Evolutionary conservation across 2,797 vertebrate species (phyloP).

Genomic region (Gephyroberyx darwinii): DNA sequence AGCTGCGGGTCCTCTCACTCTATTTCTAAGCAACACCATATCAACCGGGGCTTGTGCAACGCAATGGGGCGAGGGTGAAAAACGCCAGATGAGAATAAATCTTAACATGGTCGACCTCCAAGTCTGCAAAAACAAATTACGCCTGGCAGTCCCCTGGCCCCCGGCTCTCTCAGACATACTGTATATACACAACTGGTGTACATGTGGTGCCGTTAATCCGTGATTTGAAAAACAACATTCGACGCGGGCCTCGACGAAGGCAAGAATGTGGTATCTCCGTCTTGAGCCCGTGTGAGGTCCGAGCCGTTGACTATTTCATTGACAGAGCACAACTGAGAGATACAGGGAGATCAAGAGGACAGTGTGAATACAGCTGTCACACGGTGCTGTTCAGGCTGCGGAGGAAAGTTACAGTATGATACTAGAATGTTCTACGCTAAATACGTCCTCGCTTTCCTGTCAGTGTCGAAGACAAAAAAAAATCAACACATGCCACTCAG

Average conservation of each 20-base stretch:
- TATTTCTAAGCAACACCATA: conserved; percentile 33
- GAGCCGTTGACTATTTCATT: conserved; percentile 25
- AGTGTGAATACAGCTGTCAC: conserved; percentile 21
- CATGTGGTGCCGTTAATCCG: conserved; percentile 71
- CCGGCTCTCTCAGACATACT: conserved; percentile 50
- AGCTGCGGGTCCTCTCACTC: conserved; percentile 4
- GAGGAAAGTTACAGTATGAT: conserved; percentile 22
- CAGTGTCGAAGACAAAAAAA: conserved; percentile 23
- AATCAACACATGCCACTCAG: conserved; percentile 23
- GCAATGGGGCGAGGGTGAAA: conserved; percentile 36
- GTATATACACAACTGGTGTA: conserved; percentile 66
- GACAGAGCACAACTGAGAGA: conserved; percentile 42
- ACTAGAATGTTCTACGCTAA: conserved; percentile 26
- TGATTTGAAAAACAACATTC: conserved; percentile 71
- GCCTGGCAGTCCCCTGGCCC: conserved; percentile 31
- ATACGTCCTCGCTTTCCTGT: conserved; percentile 35
- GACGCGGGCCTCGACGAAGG: conserved; percentile 32
- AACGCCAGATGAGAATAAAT: conserved; percentile 63
- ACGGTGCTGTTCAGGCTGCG: conserved; percentile 28
- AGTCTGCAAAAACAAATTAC: conserved; percentile 69
- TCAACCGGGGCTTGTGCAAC: conserved; percentile 55
- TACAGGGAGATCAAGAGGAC: conserved; percentile 33
- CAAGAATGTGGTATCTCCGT: conserved; percentile 53
- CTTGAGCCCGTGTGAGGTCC: conserved; percentile 64
- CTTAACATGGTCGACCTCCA: conserved; percentile 42